These are phyloP conservation scores for Lynx canadensis DNA, from an alignment of 2,113 vertebrate genomes.

Conservation along the genomic window DNA sequence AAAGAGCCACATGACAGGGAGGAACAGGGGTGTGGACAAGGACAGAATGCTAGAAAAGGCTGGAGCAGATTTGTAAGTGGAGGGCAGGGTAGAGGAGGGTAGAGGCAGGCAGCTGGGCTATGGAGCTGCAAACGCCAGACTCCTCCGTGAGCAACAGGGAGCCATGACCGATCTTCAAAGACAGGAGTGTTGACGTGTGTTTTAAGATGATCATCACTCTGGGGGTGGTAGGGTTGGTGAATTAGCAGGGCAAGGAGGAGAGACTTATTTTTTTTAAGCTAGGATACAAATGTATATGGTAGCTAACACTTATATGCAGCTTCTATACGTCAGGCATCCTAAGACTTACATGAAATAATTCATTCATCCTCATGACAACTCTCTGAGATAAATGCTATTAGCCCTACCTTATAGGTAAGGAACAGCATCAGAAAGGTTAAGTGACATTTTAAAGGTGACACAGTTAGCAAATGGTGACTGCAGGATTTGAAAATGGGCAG, in stretches of 20 bases:
- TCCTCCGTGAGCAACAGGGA: background rate
- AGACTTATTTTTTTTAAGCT: background rate
- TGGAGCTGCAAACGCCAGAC: background rate
- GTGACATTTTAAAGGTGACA: background rate
- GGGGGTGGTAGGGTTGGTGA: background rate
- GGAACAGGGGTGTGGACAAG: background rate
- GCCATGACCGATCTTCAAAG: background rate
- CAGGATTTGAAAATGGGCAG: background rate
- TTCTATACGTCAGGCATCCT: background rate
- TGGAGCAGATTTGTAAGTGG: background rate
- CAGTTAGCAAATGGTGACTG: background rate
- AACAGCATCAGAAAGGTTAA: background rate
- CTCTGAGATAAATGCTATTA: background rate
- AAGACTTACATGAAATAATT: background rate
- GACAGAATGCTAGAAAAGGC: background rate
- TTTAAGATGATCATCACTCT: background rate
- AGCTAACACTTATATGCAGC: background rate
- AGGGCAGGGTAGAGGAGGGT: background rate
- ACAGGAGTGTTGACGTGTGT: background rate
- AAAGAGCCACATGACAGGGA: background rate
- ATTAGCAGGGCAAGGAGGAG: background rate
- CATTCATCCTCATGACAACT: background rate
- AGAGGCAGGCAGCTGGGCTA: background rate
- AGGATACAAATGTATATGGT: background rate
- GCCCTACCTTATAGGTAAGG: background rate